A percentile compares a stretch with the other conserved stretches of the same genome.
Conservation (phyloP, 2,888 invertebrate species). For the Osmoderma eremita region DNA sequence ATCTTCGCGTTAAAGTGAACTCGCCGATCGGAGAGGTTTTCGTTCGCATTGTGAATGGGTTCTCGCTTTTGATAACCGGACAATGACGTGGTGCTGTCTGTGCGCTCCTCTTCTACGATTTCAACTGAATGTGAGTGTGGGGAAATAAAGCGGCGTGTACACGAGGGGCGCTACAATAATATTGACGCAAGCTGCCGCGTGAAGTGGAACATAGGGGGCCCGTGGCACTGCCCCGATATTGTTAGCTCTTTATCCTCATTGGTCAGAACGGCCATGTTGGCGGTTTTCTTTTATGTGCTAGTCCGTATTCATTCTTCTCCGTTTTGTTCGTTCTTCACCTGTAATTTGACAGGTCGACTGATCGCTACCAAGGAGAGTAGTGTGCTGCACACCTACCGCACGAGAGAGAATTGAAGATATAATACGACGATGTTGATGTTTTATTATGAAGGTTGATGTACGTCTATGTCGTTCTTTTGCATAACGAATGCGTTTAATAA, state of each 20-base stretch:
- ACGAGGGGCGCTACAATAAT: constrained; percentile 58
- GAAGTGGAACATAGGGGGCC: constrained; percentile 58
- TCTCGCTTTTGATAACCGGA: constrained; percentile 51
- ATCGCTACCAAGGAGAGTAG: neutral
- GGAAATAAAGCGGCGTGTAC: constrained; percentile 39
- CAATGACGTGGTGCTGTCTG: constrained; percentile 51
- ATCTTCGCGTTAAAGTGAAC: neutral
- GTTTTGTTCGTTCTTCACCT: constrained; percentile 25
- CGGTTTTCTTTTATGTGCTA: constrained; percentile 37
- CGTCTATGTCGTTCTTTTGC: neutral
- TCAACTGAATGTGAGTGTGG: neutral
- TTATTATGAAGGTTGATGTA: constrained; percentile 5
- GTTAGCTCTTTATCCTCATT: constrained; percentile 54
- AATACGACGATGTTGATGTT: neutral
- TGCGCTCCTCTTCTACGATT: neutral
- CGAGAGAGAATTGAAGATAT: constrained; percentile 7
- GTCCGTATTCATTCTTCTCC: constrained; percentile 17
- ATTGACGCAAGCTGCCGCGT: constrained; percentile 59
- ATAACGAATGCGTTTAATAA: neutral
- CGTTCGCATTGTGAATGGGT: constrained; percentile 34
- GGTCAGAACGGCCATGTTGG: constrained; percentile 59
- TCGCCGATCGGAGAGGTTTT: neutral
- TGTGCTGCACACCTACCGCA: neutral
- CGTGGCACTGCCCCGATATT: constrained; percentile 50
- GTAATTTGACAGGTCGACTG: constrained; percentile 30